Evolutionary conservation across 2,113 vertebrate genomes (phyloP).

Genomic region (Madoqua kirkii): DNA sequence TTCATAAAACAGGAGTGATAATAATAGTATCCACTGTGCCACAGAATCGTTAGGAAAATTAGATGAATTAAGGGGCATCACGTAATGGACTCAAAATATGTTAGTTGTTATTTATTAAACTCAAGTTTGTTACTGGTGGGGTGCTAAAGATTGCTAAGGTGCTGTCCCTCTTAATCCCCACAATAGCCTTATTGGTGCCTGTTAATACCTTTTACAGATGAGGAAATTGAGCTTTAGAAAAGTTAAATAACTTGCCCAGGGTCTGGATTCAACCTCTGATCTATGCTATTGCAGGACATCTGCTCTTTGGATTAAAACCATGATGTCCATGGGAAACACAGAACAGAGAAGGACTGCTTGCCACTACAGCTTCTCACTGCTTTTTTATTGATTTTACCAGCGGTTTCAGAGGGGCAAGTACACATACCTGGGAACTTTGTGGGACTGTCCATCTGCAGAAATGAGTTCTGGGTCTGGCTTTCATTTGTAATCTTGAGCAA

Average conservation of each 20-base stretch:
- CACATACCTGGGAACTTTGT: not conserved
- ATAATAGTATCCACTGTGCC: not conserved
- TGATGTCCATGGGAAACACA: not conserved
- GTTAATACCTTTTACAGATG: not conserved
- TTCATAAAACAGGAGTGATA: not conserved
- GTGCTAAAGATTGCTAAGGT: not conserved
- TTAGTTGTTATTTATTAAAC: not conserved
- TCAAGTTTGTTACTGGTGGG: not conserved
- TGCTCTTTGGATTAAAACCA: not conserved
- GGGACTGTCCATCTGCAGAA: not conserved
- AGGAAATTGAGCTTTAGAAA: slow-evolving; percentile 22
- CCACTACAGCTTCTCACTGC: not conserved
- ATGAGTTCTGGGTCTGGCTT: not conserved
- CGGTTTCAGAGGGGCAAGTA: not conserved
- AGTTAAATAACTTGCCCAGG: not conserved
- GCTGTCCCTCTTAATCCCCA: not conserved
- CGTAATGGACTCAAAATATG: not conserved
- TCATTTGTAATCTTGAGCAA: slow-evolving; percentile 6
- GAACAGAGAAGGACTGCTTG: not conserved
- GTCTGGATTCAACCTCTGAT: not conserved
- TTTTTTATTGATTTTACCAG: not conserved
- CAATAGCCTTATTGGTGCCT: not conserved
- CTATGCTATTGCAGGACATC: not conserved
- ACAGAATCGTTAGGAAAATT: not conserved
- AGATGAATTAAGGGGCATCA: not conserved